These are phyloP conservation scores for Nomada flava DNA, from an alignment of 2,888 invertebrate species.

Conservation along the genomic window DNA sequence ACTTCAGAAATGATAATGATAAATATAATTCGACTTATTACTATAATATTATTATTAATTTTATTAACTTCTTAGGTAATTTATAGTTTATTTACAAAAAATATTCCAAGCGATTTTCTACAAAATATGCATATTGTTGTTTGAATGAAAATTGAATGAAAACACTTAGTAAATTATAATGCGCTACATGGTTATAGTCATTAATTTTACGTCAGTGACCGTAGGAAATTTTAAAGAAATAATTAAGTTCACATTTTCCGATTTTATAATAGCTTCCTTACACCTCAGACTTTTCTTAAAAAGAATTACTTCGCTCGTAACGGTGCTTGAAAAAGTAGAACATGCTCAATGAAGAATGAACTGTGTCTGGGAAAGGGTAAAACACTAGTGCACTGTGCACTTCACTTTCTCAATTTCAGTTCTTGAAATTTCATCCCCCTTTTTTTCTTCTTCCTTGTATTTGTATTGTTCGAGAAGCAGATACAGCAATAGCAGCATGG, in stretches of 20 bases:
- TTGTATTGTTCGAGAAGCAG: neutral
- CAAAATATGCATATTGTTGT: too few species aligned
- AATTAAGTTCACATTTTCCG: too few species aligned
- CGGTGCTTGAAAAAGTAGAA: neutral
- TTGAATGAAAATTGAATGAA: too few species aligned
- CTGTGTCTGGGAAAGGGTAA: neutral
- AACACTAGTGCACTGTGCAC: neutral
- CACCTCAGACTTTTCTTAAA: neutral
- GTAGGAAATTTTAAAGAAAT: too few species aligned
- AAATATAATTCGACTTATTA: too few species aligned
- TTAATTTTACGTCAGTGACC: neutral
- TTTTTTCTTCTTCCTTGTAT: neutral
- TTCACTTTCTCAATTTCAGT: conserved; percentile 2
- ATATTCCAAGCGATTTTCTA: too few species aligned
- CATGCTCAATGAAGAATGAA: conserved; percentile 4
- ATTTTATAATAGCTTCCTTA: neutral
- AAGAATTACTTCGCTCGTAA: neutral
- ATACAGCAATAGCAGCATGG: neutral
- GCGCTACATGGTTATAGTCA: neutral
- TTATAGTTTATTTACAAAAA: too few species aligned
- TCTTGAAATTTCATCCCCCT: neutral
- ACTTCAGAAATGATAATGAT: too few species aligned
- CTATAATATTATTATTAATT: too few species aligned
- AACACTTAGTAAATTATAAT: too few species aligned
- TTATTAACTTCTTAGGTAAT: too few species aligned